Base-by-base conservation (phyloP, 2,797 vertebrate genomes). In the Urophycis tenuis region DNA sequence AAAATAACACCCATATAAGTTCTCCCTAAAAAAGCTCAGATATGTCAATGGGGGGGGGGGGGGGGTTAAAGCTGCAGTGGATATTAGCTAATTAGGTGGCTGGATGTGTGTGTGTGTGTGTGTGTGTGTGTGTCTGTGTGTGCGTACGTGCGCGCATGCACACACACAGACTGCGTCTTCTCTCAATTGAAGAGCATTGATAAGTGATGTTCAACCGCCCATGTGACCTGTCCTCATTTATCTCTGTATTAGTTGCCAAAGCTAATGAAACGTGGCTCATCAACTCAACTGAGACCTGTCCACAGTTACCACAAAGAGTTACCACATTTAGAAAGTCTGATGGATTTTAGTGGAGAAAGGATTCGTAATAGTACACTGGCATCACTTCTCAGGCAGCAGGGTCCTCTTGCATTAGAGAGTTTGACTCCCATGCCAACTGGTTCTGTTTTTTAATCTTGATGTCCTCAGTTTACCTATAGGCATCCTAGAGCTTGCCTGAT, bases 31-130 rank as follows among this genome's bases (percentile, higher is more conserved):
- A 86, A 88, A 73, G 77, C 70, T 78, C 78, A 39, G 33, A 71
- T n/a, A n/a, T n/a, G 31, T 14, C 14, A 15, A 72, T 86, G 86
- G 80, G 84, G 87, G 86, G 80, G 84, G 84, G 87, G 83, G 64
- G 80, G 81, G 83, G 87, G 89, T 91, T 91, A 87, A 86, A 88
- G 86, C 87, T 79, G 81, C 81, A 76, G 83, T 81, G 79, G 85
- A 84, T 89, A 87, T 88, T 87, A 83, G 85, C 87, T 92, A 91
- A 92, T 92, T 91, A 89, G 87, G 69, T 87, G 89, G 83, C 82
- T 83, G 80, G 31, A 78, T 83, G 82, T 82, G 83, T 88, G 88
- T 88, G 92, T 89, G 90, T 88, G 88, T 87, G 77, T 82, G 72
- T 75, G 89, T 84, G 82, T 83, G 80, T 32, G 78, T 83, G 82